Conservation (phyloP, 2,113 vertebrate genomes). For the Ciconia maguari region DNA sequence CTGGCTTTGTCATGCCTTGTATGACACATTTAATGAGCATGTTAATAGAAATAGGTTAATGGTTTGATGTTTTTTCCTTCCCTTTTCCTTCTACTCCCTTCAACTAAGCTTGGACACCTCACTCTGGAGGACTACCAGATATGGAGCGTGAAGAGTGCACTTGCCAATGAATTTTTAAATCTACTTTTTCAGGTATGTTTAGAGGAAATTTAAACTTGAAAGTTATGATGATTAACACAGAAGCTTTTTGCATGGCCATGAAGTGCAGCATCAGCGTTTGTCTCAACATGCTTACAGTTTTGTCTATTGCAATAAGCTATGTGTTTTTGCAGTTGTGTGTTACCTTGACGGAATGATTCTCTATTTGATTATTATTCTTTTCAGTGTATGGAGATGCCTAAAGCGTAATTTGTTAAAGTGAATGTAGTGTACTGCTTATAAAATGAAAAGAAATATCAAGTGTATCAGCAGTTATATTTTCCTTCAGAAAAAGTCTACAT, state of each 20-base stretch:
- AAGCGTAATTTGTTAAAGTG: not conserved
- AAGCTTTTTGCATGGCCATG: not conserved
- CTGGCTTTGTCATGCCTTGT: not conserved
- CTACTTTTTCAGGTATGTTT: conserved; percentile 93
- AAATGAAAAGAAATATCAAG: not conserved
- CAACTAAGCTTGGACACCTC: conserved; percentile 85
- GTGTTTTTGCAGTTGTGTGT: not conserved
- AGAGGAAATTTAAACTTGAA: not conserved
- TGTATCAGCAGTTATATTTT: not conserved
- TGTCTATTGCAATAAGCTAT: not conserved
- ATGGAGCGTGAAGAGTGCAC: conserved; percentile 96
- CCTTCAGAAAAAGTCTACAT: not conserved
- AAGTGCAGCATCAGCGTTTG: not conserved
- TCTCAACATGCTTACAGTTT: not conserved
- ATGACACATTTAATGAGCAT: not conserved
- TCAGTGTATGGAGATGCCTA: not conserved
- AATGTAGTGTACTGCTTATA: not conserved
- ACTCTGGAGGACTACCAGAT: conserved; percentile 99
- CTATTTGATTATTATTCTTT: not conserved
- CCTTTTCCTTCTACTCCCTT: not conserved
- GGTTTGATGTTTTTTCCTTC: not conserved
- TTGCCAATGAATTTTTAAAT: conserved; percentile 97
- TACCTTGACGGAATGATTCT: not conserved
- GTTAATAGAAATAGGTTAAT: not conserved
- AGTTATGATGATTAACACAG: not conserved